Conservation (phyloP, 2,113 vertebrate genomes). For the Oxygymnocypris stewartii region DNA sequence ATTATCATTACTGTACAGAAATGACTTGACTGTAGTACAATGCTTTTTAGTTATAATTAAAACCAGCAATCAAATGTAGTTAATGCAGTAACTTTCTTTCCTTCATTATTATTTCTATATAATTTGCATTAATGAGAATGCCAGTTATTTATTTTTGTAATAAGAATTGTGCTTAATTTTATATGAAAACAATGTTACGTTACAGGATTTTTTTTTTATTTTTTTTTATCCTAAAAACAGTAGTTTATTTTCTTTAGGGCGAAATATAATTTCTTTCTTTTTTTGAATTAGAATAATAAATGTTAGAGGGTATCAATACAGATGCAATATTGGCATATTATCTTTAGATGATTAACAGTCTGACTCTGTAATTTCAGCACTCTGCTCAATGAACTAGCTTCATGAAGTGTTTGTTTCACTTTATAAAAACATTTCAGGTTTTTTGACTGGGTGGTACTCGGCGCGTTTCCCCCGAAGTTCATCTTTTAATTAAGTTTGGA, state of each 20-base stretch:
- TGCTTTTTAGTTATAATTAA: background rate
- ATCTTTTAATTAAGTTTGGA: slow-evolving; percentile 33
- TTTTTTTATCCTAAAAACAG: background rate
- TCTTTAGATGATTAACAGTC: background rate
- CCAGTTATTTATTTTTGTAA: no score
- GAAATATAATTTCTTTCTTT: background rate
- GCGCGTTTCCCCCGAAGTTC: background rate
- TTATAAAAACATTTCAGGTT: background rate
- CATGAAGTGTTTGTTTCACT: background rate
- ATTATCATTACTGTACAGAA: background rate
- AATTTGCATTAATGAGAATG: background rate
- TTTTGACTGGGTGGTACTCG: background rate
- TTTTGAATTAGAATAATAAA: background rate
- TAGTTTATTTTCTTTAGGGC: background rate
- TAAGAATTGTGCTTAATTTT: no score
- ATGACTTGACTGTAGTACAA: background rate
- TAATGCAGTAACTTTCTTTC: no score
- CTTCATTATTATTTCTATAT: no score
- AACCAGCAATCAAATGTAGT: background rate
- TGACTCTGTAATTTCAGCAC: background rate
- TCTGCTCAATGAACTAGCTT: background rate
- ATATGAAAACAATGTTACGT: no score
- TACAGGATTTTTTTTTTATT: no score
- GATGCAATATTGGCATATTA: background rate
- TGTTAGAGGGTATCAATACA: background rate